A percentile compares a stretch with the other conserved stretches of the same genome.
Conservation (phyloP, 1,140 invertebrate species). For the Eciton burchellii region DNA sequence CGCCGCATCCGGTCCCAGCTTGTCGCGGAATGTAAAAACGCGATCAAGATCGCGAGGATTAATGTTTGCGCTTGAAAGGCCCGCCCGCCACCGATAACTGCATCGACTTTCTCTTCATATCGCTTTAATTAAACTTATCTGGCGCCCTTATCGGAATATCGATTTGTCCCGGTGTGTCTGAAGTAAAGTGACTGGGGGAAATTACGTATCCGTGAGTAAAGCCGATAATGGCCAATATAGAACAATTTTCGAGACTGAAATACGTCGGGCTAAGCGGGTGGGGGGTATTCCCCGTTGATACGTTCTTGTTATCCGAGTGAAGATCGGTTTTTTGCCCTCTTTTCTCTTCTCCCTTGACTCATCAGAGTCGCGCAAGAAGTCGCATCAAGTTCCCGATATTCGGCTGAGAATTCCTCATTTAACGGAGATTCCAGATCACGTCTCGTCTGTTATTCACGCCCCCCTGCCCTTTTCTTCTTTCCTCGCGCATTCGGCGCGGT, state of each 20-base stretch:
- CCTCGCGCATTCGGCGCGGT: not conserved
- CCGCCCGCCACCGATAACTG: not conserved
- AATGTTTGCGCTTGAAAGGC: conserved; percentile 1
- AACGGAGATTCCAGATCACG: no score
- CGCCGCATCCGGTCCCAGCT: not conserved
- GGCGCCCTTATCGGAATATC: conserved; percentile 42
- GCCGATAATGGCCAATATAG: conserved; percentile 51
- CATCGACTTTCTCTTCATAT: conserved; percentile 38
- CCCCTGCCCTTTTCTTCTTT: no score
- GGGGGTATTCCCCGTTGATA: conserved; percentile 79
- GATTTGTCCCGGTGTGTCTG: conserved; percentile 23
- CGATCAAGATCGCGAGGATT: conserved; percentile 24
- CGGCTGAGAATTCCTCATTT: no score
- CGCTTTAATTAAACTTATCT: conserved; percentile 53
- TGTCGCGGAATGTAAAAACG: conserved; percentile 7
- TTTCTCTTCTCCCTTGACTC: conserved; percentile 31
- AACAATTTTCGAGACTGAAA: conserved; percentile 41
- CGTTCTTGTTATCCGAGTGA: conserved; percentile 76
- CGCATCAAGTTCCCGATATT: not conserved
- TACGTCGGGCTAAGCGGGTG: conserved; percentile 54
- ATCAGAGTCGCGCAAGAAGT: not conserved
- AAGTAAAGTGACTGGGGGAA: conserved; percentile 41
- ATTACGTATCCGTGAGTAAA: conserved; percentile 49
- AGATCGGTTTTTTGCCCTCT: conserved; percentile 61
- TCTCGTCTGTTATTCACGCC: no score